Evolutionary conservation across 2,888 invertebrate species (phyloP), one percentile per base, ranked within the genome.

Genomic region (Tortricodes alternella): DNA sequence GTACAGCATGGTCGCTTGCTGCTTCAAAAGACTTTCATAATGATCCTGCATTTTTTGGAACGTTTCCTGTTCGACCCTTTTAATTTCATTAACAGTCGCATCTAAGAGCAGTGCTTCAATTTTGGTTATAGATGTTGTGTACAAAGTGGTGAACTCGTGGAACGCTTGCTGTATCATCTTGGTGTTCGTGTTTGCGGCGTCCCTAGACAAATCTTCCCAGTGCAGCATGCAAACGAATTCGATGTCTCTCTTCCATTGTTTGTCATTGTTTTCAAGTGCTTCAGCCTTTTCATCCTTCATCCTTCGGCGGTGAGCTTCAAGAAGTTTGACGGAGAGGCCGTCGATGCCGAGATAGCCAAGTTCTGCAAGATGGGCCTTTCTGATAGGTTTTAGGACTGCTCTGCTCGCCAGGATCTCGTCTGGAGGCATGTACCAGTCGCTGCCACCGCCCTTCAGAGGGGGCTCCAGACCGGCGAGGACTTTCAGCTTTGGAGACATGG

Each of bases 381-480:
- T 73, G 0, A 80, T 53, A 0, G 90, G 88, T 62, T 81, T 83
- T 32, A 89, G 58, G 8, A 85, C 82, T 2, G 70, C 61, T 55
- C 74, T 76, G 13, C 87, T 79, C 58, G 71, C 61, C 1, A 88
- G 69, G 1, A 85, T 62, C 1, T 86, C 83, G 32, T 73, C 59
- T 0, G 90, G 87, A 2, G 87, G 80, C 34, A 81, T 65, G 62
- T 71, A 85, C 88, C 89, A 89, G 53, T 85, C 81, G 52, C 37
- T 71, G 0, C 89, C 89, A 0, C 84, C 88, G 5, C 89, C 89
- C 62, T 78, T 78, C 68, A 89, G 66, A 0, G 75, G 71, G 0
- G 90, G 90, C 58, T 87, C 83, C 0, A 90, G 65, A 0, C 89
- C 89, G 1, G 88, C 89, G 0, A 88, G 66, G 1, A 77, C 68